Base-by-base conservation (phyloP, 2,113 vertebrate genomes). In the Mastomys coucha region DNA sequence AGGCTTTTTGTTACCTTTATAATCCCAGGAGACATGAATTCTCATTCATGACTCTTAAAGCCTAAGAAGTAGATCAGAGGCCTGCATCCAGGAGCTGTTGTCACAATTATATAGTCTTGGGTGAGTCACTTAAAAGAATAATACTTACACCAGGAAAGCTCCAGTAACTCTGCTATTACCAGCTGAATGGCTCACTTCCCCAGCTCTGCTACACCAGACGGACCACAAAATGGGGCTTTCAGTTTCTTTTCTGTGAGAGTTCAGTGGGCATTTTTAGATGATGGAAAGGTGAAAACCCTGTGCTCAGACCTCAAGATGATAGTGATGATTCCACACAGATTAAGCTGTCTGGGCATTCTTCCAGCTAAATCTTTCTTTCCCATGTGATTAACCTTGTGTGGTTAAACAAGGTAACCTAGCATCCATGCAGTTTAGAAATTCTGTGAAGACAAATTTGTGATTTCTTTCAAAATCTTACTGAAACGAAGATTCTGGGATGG, bases 381-480 rank as follows among this genome's bases (percentile, higher is more conserved):
- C 16, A 45, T 94, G 39, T 73, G 69, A 17, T 49, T 87, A 51
- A 69, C 73, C 22, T 93, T 91, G 89, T 20, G 11, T 63, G 60
- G 4, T 91, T 36, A 93, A 63, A 53, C 49, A 94, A 84, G 63
- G n/a, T 78, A 42, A 49, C 39, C 0, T 82, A 5, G 8, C 67
- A 76, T 88, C 73, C 53, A 42, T 81, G 69, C 56, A 91, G 92
- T 67, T 91, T n/a, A 78, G n/a, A 90, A 96, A 90, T 53, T 76
- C 51, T 93, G 4, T 93, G 84, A 92, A 70, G 53, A n/a, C 60
- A 87, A 93, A 96, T 26, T 91, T 78, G 73, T 20, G 78, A 58
- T 73, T 88, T 67, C 67, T 91, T 90, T 94, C 86, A 45, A 94
- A 87, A 88, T 86, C 67, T 95, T 96, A 72, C 56, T 88, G 42